Conservation (phyloP, 2,113 vertebrate genomes). For the Agapornis roseicollis region DNA sequence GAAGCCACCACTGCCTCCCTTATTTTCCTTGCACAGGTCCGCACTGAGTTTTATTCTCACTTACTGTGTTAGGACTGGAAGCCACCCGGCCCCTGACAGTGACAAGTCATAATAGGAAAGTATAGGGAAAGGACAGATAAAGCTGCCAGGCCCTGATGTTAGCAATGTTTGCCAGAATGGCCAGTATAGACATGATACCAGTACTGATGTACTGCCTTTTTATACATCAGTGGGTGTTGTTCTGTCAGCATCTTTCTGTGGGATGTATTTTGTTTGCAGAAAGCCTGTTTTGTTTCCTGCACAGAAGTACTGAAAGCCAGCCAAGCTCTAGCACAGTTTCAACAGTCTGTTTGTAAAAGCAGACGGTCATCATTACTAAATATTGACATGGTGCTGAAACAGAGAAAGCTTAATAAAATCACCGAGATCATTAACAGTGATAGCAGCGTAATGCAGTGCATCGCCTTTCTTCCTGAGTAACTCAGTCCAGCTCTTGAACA, state of each 20-base stretch:
- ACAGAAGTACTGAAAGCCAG: neutral
- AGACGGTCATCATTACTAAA: neutral
- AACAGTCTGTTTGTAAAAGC: neutral
- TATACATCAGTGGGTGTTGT: neutral
- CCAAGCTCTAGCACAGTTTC: neutral
- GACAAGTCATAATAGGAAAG: neutral
- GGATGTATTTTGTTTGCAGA: neutral
- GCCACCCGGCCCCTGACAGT: neutral
- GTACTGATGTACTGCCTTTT: neutral
- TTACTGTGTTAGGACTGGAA: neutral
- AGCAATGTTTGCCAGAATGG: neutral
- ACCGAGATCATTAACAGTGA: neutral
- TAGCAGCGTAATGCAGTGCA: neutral
- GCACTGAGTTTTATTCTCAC: neutral
- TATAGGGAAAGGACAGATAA: neutral
- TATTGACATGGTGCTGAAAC: conserved; percentile 2
- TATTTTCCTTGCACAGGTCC: neutral
- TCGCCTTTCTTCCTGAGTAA: accelerated
- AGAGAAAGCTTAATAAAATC: neutral
- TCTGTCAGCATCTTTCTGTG: neutral
- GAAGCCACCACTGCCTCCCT: neutral
- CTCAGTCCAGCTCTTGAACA: neutral
- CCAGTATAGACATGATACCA: neutral
- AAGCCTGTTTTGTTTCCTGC: neutral
- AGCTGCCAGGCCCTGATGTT: neutral